Evolutionary conservation across 2,888 invertebrate species (phyloP).

Genomic region (Galeopsomyia nigrocyanea): DNA sequence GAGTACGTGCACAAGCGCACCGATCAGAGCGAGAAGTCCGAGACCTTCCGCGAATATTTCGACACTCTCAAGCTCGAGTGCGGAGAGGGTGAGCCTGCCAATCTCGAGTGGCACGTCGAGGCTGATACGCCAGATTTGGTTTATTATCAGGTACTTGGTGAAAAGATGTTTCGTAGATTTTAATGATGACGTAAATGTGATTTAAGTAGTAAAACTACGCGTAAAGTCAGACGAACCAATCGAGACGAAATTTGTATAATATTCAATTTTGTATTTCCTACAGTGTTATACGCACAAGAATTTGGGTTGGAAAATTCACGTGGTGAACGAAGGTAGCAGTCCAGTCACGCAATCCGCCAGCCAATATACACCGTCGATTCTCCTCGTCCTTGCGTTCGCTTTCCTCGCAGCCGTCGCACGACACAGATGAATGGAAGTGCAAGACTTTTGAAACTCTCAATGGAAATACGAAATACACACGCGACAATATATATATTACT

Average conservation of each 20-base stretch:
- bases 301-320: constrained; percentile 93
- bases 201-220: no score
- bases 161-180: neutral
- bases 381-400: constrained; percentile 31
- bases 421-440: constrained; percentile 49
- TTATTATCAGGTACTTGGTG: constrained; percentile 85
- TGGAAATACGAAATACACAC: no score
- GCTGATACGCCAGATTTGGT: constrained; percentile 85
- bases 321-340: constrained; percentile 79
- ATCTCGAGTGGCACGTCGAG: constrained; percentile 88
- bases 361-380: constrained; percentile 39
- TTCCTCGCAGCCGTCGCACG: constrained; percentile 11
- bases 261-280: constrained; percentile 52
- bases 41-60: constrained; percentile 84
- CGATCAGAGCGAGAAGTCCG: constrained; percentile 80
- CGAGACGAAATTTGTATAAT: constrained; percentile 4
- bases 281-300: constrained; percentile 95
- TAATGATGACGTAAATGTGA: no score
- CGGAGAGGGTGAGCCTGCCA: constrained; percentile 81
- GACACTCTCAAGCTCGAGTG: constrained; percentile 83
- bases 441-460: no score
- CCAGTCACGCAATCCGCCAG: constrained; percentile 54
- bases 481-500: neutral
- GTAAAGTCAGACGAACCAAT: neutral
- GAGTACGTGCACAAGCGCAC: constrained; percentile 87